These are phyloP conservation scores for Corythornis madagascariensis DNA, from an alignment of 2,113 vertebrate genomes.

Conservation along the genomic window DNA sequence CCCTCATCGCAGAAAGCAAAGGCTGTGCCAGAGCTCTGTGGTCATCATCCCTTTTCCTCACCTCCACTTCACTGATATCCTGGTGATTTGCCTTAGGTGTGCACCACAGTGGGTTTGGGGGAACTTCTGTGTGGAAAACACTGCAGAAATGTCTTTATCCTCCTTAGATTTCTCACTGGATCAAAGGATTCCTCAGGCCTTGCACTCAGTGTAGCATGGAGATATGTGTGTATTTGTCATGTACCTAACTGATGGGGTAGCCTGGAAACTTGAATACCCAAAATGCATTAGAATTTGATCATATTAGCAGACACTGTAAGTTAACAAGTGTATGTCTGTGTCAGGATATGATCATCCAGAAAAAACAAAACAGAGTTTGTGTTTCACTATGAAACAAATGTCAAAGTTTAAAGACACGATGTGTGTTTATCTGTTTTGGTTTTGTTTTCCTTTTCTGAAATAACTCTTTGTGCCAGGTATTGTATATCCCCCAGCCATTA, in stretches of 20 bases:
- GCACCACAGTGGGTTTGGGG: background rate
- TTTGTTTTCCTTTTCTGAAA: background rate
- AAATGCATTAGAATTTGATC: background rate
- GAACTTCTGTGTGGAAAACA: background rate
- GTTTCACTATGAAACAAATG: background rate
- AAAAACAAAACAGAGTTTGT: background rate
- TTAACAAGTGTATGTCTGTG: background rate
- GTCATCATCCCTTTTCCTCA: background rate
- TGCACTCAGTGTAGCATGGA: background rate
- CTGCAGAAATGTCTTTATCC: background rate
- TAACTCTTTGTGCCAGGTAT: background rate
- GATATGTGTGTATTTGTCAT: fast-evolving
- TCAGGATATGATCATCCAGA: background rate
- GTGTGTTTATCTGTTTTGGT: background rate
- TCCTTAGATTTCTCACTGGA: background rate
- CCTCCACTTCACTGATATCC: background rate
- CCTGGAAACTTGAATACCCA: background rate
- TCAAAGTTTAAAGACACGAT: background rate
- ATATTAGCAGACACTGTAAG: background rate
- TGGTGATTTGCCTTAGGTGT: background rate
- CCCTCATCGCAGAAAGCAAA: background rate
- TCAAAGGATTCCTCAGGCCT: background rate
- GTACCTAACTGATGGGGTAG: background rate
- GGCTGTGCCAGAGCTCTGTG: background rate
- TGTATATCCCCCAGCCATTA: background rate